Conservation (phyloP, 64 coral and sea anemone genomes). For the Pocillopora verrucosa region DNA sequence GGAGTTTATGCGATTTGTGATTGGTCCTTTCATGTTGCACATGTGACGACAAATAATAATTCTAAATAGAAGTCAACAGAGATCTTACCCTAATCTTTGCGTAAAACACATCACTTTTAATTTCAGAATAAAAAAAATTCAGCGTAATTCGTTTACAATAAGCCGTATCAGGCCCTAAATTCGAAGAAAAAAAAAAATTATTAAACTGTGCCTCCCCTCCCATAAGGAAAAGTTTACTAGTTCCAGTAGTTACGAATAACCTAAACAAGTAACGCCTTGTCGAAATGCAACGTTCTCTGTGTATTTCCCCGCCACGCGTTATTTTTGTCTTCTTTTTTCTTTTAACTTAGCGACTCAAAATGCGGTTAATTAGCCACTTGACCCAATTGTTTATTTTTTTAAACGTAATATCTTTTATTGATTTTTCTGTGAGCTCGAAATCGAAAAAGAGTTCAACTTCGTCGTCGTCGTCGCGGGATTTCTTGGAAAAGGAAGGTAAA, state of each 20-base stretch:
- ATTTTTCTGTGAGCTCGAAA: background rate
- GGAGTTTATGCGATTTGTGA: background rate
- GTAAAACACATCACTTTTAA: background rate
- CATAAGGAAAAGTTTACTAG: background rate
- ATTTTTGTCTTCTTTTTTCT: too few species aligned
- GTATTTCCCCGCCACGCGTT: background rate
- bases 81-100: background rate
- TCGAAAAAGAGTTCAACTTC: slow-evolving; percentile 58
- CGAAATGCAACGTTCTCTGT: background rate
- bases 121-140: too few species aligned
- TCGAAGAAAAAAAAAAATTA: too few species aligned
- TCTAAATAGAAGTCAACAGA: background rate
- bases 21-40: background rate
- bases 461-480: slow-evolving; percentile 31
- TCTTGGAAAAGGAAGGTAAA: slow-evolving; percentile 73
- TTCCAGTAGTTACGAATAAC: background rate
- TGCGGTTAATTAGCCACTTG: background rate
- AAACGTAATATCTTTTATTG: background rate
- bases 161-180: too few species aligned
- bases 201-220: background rate
- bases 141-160: too few species aligned
- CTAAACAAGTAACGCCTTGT: slow-evolving; percentile 3
- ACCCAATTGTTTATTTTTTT: background rate
- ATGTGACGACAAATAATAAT: background rate
- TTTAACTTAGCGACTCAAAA: background rate